phyloP scores from a whole-genome alignment of 1,140 invertebrate genomes.

The Phymorhynchus buccinoides region DNA sequence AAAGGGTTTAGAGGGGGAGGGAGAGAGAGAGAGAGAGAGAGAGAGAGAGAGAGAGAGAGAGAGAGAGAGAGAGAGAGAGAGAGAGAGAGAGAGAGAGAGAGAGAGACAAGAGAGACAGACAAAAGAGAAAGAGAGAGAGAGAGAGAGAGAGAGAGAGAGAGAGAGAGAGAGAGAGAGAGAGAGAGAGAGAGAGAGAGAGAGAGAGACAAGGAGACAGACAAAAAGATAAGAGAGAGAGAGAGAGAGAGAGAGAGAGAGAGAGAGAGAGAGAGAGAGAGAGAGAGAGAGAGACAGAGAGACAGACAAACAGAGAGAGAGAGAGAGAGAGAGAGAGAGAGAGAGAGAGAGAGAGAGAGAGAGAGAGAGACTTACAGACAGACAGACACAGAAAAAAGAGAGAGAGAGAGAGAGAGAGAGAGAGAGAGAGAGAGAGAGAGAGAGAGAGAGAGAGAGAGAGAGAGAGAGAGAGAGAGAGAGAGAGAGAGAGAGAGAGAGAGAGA shows the following conservation, averaged over 20 bases:
- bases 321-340: neutral
- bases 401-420: conserved; percentile 27
- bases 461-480: too few relatives aligned
- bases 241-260: neutral
- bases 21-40: neutral
- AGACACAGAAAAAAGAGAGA: too few relatives aligned
- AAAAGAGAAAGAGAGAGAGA: neutral
- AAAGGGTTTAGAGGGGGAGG: neutral
- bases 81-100: neutral
- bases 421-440: conserved; percentile 29
- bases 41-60: neutral
- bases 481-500: too few relatives aligned
- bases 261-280: conserved; percentile 1
- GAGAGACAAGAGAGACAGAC: neutral
- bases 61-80: neutral
- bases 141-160: neutral
- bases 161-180: neutral
- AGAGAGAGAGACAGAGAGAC: conserved; percentile 5
- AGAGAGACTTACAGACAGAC: too few relatives aligned
- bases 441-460: neutral
- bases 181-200: too few relatives aligned
- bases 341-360: neutral
- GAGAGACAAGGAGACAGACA: too few relatives aligned
- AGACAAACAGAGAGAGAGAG: neutral
- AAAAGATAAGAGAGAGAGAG: neutral